phyloP scores from a whole-genome alignment of 2,888 invertebrate genomes.

The Coremacera marginata region DNA sequence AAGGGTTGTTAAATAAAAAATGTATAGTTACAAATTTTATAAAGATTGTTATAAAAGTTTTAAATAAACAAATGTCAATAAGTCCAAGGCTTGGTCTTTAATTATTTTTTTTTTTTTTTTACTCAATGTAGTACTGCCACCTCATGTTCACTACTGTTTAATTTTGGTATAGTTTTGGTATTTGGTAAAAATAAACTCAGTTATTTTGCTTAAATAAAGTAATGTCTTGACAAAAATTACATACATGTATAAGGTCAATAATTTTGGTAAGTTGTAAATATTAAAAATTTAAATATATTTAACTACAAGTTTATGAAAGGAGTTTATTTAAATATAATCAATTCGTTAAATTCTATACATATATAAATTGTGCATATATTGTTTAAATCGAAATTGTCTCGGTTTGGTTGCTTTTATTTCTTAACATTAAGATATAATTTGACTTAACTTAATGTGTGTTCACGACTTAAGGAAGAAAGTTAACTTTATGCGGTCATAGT shows the following conservation, averaged over 20 bases:
- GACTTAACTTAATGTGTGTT: constrained; percentile 26
- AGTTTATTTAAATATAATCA: background rate
- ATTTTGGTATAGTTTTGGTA: background rate
- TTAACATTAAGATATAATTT: background rate
- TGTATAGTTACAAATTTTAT: too few species aligned
- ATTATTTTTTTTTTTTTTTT: too few species aligned
- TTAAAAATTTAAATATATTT: background rate
- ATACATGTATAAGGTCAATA: background rate
- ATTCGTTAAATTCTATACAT: background rate
- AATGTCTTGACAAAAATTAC: background rate
- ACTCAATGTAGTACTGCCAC: too few species aligned
- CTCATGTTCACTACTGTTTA: too few species aligned
- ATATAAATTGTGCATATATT: constrained; percentile 28
- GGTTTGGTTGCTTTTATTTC: background rate
- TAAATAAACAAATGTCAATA: too few species aligned
- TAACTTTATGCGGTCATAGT: constrained; percentile 1
- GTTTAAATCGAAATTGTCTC: background rate
- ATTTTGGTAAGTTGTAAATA: background rate
- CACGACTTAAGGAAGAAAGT: constrained; percentile 29
- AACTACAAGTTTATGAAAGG: background rate
- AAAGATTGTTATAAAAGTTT: too few species aligned
- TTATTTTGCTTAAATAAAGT: background rate
- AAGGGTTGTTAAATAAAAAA: too few species aligned
- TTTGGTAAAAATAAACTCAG: background rate
- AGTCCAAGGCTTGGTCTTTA: too few species aligned